These are phyloP conservation scores for Pomatorhinus ruficollis DNA, from an alignment of 2,113 vertebrate species.

Conservation along the genomic window DNA sequence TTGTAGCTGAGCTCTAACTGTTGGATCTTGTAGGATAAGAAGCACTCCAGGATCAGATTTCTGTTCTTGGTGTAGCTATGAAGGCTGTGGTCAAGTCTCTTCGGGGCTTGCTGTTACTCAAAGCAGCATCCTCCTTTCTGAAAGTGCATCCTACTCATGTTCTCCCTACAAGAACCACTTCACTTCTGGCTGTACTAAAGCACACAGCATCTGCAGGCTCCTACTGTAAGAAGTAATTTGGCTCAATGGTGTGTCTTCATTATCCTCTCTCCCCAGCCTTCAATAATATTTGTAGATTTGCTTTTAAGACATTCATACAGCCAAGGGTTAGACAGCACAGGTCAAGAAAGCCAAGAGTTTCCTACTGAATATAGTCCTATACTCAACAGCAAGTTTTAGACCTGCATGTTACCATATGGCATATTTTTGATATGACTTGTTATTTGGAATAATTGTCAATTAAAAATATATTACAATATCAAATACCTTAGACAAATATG, in stretches of 20 bases:
- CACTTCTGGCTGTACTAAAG: not conserved
- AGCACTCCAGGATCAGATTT: not conserved
- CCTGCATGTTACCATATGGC: not conserved
- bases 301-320: not conserved
- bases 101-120: not conserved
- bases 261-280: not conserved
- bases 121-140: not conserved
- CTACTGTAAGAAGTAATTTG: not conserved
- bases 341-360: not conserved
- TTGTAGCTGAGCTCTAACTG: not conserved
- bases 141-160: not conserved
- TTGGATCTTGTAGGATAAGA: not conserved
- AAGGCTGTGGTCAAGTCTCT: not conserved
- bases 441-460: not conserved
- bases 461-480: not conserved
- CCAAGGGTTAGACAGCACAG: not conserved
- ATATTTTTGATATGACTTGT: not conserved
- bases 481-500: not conserved
- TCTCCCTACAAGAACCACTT: not conserved
- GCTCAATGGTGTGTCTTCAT: not conserved
- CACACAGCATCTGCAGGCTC: not conserved
- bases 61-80: not conserved
- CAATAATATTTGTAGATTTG: not conserved
- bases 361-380: not conserved
- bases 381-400: not conserved